Base-by-base conservation (phyloP, 2,888 invertebrate species). In the Diarsia rubi region DNA sequence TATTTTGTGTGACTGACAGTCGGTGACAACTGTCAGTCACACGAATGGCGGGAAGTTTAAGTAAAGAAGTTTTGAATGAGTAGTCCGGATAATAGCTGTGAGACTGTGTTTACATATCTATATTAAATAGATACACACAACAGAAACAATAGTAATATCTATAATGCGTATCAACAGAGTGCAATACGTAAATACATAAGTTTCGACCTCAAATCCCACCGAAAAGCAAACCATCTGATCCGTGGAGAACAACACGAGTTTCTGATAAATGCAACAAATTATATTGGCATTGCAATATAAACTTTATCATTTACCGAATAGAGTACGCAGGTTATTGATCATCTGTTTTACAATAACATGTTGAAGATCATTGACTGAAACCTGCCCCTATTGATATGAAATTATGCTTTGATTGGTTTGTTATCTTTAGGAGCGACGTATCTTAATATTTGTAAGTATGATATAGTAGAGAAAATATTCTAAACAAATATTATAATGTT, bases 351-450 rank as follows among this genome's bases (percentile, higher is more conserved):
- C 85, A 86, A 90, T 89, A 87, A 87, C 85, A 87, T 78, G 69
- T 83, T 72, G 54, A 66, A 82, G 92, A 88, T 88, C 92, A 91
- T 85, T 88, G 92, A 89, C 92, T 91, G 92, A 91, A 87, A 83
- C 87, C 85, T 91, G 91, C 77, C 89, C 90, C 70, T 78, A 31
- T 75, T 82, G 88, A 83, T 87, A 81, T 81, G 62, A 72, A 71
- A 77, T 84, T 78, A 86, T 83, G 70, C 66, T 74, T 80, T 81
- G 84, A 86, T 84, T 83, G 62, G 75, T 67, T 75, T 69, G 0
- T 74, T 87, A 84, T 82, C 75, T 71, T 65, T n/a, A 68, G 44
- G 47, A n/a, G 37, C 42, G 64, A 21, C 37, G 24, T 69, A 62
- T 78, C 49, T 70, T 63, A 57, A 52, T 76, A 69, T 71, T 80